Evolutionary conservation across 2,113 vertebrate genomes (phyloP), one percentile per base, ranked within the genome.

Genomic region (Nycticryphes semicollaris): DNA sequence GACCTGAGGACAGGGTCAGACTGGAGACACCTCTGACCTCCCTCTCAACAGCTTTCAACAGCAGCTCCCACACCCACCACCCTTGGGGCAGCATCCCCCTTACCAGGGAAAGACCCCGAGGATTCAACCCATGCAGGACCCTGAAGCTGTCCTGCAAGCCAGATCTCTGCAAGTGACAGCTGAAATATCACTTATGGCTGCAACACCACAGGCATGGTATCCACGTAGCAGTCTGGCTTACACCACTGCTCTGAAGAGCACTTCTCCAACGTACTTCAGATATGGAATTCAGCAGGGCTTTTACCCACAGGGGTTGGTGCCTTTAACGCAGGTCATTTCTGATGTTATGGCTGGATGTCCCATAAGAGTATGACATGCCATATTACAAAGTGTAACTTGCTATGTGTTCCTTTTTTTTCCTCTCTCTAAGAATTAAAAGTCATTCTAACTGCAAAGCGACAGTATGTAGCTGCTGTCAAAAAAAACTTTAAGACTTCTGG

Each of bases 201-300:
- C 56, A 45, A 14, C 17, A 37, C 19, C 60, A 33, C 0, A 0
- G 5, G 9, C 4, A 19, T 0, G 1, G 31, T 5, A 25, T 47
- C 45, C 39, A 14, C 1, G 0, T 2, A 12, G 28, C 15, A n/a
- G 33, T 4, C 16, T 30, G 23, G 19, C 15, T 83, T 56, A 30
- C 23, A 48, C 10, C 35, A 59, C 25, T 64, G 12, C 30, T 43
- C 28, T 43, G 72, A 85, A 64, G 3, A 90, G 5, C 33, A 20
- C 10, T 83, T 39, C 50, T 86, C 30, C 30, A 9, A 48, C 56
- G 21, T 21, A 14, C 1, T 43, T 80, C 50, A 74, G 30, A 33
- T 5, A 7, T 6, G 6, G 30, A 45, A 64, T 74, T 73, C 48
- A 16, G 8, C 4, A 5, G 5, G 10, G 5, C 7, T 84, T 69